Base-by-base conservation (phyloP, 2,888 invertebrate genomes). In the Meliscaeva auricollis region DNA sequence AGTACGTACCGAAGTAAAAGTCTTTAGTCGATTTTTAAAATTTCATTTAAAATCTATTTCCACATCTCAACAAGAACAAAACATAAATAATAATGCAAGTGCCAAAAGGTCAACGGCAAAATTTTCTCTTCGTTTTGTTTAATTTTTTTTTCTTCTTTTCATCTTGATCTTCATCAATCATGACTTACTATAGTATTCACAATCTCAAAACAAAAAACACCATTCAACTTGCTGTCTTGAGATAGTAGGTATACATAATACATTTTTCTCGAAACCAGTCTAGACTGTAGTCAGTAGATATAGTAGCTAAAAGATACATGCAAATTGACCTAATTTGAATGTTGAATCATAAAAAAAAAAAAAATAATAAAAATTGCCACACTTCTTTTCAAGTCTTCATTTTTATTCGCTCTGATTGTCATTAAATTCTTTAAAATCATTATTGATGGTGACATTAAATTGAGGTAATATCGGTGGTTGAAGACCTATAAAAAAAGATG, bases 311-410 rank as follows among this genome's bases (percentile, higher is more conserved):
- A 58, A 35, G 56, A 35, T 38, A 38, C 13, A 38, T 13, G 38
- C 38, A 38, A 20, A 38, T 13, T 58, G 58, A 38, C 58, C 58
- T 58, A 58, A 58, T 58, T 58, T 58, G 17, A 58, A 58, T 58
- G 20, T 58, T 58, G 58, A 58, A 58, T 20, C 35, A 58, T 38
- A 1, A 52, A 54, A 58, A 38, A 20, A 58, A 38, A 3, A 26
- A 26, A 26, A 26, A n/a, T n/a, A 26, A 26, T 3, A 58, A 38
- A 38, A 11, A 58, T 58, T 58, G 58, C 58, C 58, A 58, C 58
- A 58, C 20, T 26, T 26, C n/a, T 26, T 26, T 26, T 3, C 2
- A 26, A 26, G 26, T 26, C 2, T 26, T 4, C 2, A 26, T 26
- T 26, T 26, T 26, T 56, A 35, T 35, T 58, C 58, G 58, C 58